phyloP scores from a whole-genome alignment of 2,113 vertebrate genomes.

The Lates calcarifer region DNA sequence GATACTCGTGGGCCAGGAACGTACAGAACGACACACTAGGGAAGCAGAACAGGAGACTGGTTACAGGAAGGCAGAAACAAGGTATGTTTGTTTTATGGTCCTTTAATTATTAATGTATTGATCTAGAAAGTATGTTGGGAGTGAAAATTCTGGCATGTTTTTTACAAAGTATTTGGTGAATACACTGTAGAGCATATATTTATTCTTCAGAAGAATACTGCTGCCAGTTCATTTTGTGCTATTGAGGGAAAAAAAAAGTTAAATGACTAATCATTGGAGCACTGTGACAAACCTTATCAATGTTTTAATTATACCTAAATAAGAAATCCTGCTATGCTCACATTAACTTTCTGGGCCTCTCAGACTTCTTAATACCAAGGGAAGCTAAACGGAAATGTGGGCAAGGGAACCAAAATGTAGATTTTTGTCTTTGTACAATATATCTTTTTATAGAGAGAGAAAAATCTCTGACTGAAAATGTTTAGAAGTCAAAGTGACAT shows the following conservation, averaged over 20 bases:
- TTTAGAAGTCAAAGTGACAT: background rate
- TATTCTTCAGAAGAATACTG: too few relatives aligned
- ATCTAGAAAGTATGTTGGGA: background rate
- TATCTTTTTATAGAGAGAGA: background rate
- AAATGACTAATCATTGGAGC: background rate
- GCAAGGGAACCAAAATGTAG: background rate
- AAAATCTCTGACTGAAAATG: background rate
- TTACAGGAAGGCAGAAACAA: background rate
- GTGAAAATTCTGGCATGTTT: background rate
- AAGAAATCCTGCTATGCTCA: background rate
- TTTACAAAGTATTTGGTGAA: too few relatives aligned
- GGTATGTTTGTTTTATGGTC: background rate
- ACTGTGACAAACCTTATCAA: background rate
- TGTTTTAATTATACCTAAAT: background rate
- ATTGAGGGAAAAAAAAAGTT: background rate
- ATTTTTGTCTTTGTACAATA: background rate
- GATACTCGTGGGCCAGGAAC: constrained; percentile 96
- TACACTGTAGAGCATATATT: too few relatives aligned
- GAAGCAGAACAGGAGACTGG: background rate
- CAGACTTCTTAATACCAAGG: background rate
- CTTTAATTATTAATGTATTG: background rate
- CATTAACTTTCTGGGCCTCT: background rate
- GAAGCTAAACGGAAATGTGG: background rate
- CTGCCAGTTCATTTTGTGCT: background rate
- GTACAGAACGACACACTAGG: constrained; percentile 96